phyloP scores from a whole-genome alignment of 1,140 invertebrate species.

The Papilio machaon region DNA sequence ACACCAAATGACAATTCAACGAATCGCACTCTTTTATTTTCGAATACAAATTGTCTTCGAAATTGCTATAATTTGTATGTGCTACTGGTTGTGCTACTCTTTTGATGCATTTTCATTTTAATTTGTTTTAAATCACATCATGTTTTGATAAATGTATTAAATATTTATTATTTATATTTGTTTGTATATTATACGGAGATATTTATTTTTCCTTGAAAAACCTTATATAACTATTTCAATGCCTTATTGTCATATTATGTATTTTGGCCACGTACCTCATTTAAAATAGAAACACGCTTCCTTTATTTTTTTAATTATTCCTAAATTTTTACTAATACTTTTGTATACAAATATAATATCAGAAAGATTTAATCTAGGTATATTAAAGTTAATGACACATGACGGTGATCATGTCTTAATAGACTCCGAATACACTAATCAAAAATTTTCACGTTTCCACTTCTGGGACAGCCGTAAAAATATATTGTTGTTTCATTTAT shows the following conservation, averaged over 20 bases:
- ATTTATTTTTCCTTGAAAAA: background rate
- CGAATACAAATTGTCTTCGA: background rate
- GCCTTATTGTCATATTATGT: background rate
- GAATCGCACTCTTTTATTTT: background rate
- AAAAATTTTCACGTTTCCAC: too few species aligned
- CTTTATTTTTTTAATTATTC: background rate
- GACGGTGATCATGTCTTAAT: too few species aligned
- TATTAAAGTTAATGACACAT: too few species aligned
- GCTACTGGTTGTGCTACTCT: background rate
- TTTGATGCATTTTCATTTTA: background rate
- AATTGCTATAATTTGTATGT: background rate
- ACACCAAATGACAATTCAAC: background rate
- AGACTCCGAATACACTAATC: too few species aligned
- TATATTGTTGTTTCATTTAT: background rate
- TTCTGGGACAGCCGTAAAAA: too few species aligned
- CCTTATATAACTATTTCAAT: background rate
- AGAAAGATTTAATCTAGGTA: too few species aligned
- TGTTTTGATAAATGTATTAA: too few species aligned
- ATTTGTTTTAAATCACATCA: background rate
- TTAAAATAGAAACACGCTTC: background rate
- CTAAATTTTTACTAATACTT: too few species aligned
- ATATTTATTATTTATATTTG: too few species aligned
- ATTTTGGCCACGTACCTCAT: background rate
- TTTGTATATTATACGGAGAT: background rate
- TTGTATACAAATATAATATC: too few species aligned